phyloP scores from a whole-genome alignment of 2,113 vertebrate genomes.

The Antechinus flavipes region DNA sequence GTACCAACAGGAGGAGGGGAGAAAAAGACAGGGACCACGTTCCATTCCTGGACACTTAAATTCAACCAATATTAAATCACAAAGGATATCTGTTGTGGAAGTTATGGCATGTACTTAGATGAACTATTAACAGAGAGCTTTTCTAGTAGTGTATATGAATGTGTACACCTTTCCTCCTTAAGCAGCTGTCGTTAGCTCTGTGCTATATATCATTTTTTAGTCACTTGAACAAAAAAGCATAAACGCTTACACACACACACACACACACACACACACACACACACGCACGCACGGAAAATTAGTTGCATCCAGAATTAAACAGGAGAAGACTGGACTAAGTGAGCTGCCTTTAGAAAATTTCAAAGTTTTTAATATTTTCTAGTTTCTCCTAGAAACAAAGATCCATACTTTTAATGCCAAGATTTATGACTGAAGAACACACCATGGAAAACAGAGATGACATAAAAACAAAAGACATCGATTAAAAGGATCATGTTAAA shows the following conservation, averaged over 20 bases:
- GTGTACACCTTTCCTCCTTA: neutral
- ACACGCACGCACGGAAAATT: no score
- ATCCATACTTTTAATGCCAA: neutral
- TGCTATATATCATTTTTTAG: neutral
- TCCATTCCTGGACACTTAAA: neutral
- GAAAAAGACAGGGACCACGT: neutral
- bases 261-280: neutral
- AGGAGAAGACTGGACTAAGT: neutral
- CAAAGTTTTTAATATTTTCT: neutral
- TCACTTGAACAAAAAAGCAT: neutral
- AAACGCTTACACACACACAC: neutral
- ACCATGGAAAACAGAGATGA: neutral
- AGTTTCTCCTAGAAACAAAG: neutral
- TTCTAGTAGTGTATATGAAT: neutral
- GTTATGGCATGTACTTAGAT: neutral
- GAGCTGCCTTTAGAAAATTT: neutral
- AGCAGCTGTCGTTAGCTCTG: neutral
- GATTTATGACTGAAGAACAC: neutral
- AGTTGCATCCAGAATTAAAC: neutral
- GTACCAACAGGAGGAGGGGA: neutral
- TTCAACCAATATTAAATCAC: neutral
- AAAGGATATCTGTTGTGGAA: neutral
- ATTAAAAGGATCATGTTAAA: neutral
- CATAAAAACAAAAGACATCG: neutral
- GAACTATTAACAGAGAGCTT: neutral